Percentiles rank a stretch among this genome's conserved stretches.
Evolutionary conservation across 2,888 invertebrate species (phyloP).

Genomic region (Drosophila mercatorum): DNA sequence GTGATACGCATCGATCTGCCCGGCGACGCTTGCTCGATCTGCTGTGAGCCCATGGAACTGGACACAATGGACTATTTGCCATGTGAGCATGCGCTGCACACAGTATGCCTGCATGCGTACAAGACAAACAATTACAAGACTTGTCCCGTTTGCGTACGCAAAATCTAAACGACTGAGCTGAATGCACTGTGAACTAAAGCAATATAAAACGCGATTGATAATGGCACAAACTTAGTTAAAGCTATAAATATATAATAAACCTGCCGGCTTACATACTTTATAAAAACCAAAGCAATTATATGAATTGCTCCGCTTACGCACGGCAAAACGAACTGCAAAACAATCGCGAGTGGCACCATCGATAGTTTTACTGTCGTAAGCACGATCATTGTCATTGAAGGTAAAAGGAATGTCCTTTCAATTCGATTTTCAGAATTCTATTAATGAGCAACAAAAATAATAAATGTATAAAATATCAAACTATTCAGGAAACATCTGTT

Average conservation of each 20-base stretch:
- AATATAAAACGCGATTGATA: slow-evolving; percentile 13
- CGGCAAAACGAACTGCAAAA: too few relatives aligned
- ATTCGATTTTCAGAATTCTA: not conserved
- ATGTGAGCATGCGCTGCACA: slow-evolving; percentile 66
- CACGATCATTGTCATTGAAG: not conserved
- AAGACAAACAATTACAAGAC: accelerated
- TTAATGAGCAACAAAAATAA: not conserved
- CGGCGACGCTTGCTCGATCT: slow-evolving; percentile 60
- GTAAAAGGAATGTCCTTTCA: not conserved
- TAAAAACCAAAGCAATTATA: not conserved
- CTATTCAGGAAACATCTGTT: not conserved
- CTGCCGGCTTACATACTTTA: not conserved
- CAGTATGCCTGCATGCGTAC: slow-evolving; percentile 16
- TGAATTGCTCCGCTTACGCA: not conserved
- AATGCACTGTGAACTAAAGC: slow-evolving; percentile 19
- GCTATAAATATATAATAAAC: not conserved
- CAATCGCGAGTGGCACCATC: not conserved
- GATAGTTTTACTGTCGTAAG: not conserved
- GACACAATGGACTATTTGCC: slow-evolving; percentile 29
- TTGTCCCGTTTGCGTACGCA: slow-evolving; percentile 52
- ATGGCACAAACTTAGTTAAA: slow-evolving; percentile 11
- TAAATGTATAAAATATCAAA: not conserved
- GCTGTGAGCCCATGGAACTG: slow-evolving; percentile 36
- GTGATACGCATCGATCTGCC: slow-evolving; percentile 23
- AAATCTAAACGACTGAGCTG: not conserved